Percentiles rank a stretch among this genome's conserved stretches.
These are phyloP conservation scores for Epinotia bilunana DNA, from an alignment of 2,888 invertebrate species.

Conservation along the genomic window DNA sequence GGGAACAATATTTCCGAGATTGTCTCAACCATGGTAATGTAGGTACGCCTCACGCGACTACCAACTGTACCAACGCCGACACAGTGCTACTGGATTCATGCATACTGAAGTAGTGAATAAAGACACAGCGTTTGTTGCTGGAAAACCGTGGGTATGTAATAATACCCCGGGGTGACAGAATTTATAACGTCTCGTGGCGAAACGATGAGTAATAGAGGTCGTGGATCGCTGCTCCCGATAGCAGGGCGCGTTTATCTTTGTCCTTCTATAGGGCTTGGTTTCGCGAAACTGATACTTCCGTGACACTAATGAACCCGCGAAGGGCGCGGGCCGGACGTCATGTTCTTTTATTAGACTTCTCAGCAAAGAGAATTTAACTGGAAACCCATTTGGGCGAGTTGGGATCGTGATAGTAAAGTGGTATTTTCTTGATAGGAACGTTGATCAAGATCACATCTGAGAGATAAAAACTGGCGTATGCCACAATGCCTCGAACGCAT, in stretches of 20 bases:
- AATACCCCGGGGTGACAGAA: constrained; percentile 36
- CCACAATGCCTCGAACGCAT: too few species aligned
- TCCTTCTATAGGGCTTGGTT: constrained; percentile 38
- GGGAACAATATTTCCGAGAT: constrained; percentile 23
- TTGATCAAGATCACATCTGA: neutral
- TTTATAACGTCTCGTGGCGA: constrained; percentile 36
- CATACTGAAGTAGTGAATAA: neutral
- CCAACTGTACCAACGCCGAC: neutral
- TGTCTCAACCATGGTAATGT: constrained; percentile 6
- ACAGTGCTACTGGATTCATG: neutral
- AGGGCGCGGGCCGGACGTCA: constrained; percentile 13
- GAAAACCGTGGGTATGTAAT: constrained; percentile 32
- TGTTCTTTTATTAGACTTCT: constrained; percentile 4
- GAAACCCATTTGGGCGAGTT: neutral
- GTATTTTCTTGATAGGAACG: neutral
- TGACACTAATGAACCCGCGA: constrained; percentile 35
- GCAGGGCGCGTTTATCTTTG: constrained; percentile 33
- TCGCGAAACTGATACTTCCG: constrained; percentile 33
- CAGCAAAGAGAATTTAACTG: neutral
- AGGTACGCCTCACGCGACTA: neutral
- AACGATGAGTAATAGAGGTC: constrained; percentile 43
- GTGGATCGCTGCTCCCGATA: constrained; percentile 28
- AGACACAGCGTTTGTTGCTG: constrained; percentile 17
- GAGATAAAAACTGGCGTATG: too few species aligned
- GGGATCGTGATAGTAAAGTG: neutral